Base-by-base conservation (phyloP, 2,888 invertebrate genomes). In the Pristionchus arcanus region DNA sequence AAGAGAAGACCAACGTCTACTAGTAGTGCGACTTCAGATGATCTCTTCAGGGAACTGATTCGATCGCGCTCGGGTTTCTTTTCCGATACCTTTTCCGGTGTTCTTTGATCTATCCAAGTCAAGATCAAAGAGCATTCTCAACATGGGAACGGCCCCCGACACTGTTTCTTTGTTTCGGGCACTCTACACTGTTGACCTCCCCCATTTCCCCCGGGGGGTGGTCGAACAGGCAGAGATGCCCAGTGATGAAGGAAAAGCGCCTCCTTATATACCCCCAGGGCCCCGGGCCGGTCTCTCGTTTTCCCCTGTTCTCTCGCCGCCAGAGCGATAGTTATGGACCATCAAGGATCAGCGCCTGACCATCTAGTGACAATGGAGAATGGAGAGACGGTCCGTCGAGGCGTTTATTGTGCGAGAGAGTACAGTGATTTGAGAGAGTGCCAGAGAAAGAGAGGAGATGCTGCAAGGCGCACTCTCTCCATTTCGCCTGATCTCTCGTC, bases 101-200 rank as follows among this genome's bases (percentile, higher is more conserved):
- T n/a, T n/a, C 59, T 59, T 16, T 59, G 71, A 28, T 16, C 3
- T n/a, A n/a, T n/a, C n/a, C n/a, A n/a, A n/a, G n/a, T n/a, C n/a
- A 19, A 71, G 71, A 71, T 71, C 71, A 71, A 71, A 71, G 77
- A 49, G 42, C 49, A 42, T n/a, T n/a, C n/a, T n/a, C n/a, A n/a
- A n/a, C n/a, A n/a, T n/a, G n/a, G n/a, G n/a, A n/a, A n/a, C n/a
- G n/a, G n/a, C n/a, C n/a, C n/a, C n/a, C n/a, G n/a, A n/a, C n/a
- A n/a, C n/a, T n/a, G n/a, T 9, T 2, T n/a, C 49, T 25, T 15
- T 28, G 9, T 49, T 49, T 49, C 49, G 81, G 53, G 49, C 81
- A 81, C 81, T 81, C 81, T 81, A n/a, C 81, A 81, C 81, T 81
- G 81, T 81, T 81, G 81, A 81, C 81, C 81, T 15, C 42, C 31